Evolutionary conservation across 1,140 invertebrate species (phyloP).

Genomic region (Phortica variegata): DNA sequence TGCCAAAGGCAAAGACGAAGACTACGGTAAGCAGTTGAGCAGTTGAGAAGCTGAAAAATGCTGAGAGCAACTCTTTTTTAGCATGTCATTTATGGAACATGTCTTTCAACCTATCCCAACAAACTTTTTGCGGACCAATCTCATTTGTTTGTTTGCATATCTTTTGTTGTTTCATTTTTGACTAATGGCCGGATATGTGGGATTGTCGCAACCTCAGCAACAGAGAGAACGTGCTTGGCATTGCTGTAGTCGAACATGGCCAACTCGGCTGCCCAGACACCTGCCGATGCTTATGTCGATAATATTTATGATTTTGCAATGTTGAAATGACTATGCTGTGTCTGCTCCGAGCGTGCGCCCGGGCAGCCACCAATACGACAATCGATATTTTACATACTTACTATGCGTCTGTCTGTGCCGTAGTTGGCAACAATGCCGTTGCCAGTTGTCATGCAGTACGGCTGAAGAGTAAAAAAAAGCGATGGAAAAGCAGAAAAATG

Average conservation of each 20-base stretch:
- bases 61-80: too few species aligned
- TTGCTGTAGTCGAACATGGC: constrained; percentile 8
- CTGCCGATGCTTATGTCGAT: neutral
- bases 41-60: too few species aligned
- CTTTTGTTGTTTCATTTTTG: constrained; percentile 37
- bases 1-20: too few species aligned
- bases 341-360: neutral
- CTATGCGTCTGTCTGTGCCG: too few species aligned
- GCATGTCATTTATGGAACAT: too few species aligned
- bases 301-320: constrained; percentile 47
- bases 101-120: too few species aligned
- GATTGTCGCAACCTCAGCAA: neutral
- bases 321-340: constrained; percentile 14
- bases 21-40: too few species aligned
- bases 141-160: constrained; percentile 9
- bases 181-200: constrained; percentile 32
- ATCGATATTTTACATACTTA: neutral
- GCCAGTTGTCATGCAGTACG: too few species aligned
- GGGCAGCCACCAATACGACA: neutral
- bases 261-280: constrained; percentile 1
- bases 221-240: neutral
- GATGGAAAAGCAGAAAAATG: neutral
- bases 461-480: neutral
- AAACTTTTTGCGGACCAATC: too few species aligned
- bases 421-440: too few species aligned